These are phyloP conservation scores for Syngnathoides biaculeatus DNA, from an alignment of 2,113 vertebrate genomes.

Conservation along the genomic window DNA sequence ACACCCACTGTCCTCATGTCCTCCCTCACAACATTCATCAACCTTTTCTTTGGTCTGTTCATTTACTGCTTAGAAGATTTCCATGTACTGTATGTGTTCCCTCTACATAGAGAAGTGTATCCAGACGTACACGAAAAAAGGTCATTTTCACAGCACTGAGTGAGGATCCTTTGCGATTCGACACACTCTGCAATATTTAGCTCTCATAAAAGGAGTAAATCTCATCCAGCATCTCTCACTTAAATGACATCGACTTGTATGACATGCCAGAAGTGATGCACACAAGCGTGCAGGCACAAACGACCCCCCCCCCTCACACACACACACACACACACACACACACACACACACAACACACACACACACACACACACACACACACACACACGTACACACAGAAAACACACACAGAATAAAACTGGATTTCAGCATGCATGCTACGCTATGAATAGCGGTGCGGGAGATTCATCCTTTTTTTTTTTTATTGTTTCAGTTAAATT, in stretches of 20 bases:
- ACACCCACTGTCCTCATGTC: too few relatives aligned
- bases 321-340: neutral
- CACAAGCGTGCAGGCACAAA: too few relatives aligned
- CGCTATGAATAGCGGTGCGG: conserved; percentile 38
- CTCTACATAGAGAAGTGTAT: neutral
- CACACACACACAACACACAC: neutral
- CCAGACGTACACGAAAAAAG: neutral
- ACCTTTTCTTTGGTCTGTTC: too few relatives aligned
- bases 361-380: neutral
- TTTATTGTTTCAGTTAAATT: conserved; percentile 48
- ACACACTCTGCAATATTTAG: conserved; percentile 10
- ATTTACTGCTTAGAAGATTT: neutral
- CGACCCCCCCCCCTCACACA: too few relatives aligned
- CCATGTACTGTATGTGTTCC: neutral
- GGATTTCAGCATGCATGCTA: conserved; percentile 12
- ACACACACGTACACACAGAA: too few relatives aligned
- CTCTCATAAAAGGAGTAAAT: conserved; percentile 13
- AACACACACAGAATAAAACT: neutral
- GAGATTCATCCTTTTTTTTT: conserved; percentile 44
- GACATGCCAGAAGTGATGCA: conserved; percentile 18
- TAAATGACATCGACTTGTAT: conserved; percentile 2
- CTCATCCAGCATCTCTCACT: neutral
- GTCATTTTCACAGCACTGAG: neutral
- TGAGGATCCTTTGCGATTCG: conserved; percentile 10
- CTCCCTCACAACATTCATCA: too few relatives aligned